A percentile compares a stretch with the other conserved stretches of the same genome.
phyloP scores from a whole-genome alignment of 2,797 vertebrate species.

The Chrosomus eos region DNA sequence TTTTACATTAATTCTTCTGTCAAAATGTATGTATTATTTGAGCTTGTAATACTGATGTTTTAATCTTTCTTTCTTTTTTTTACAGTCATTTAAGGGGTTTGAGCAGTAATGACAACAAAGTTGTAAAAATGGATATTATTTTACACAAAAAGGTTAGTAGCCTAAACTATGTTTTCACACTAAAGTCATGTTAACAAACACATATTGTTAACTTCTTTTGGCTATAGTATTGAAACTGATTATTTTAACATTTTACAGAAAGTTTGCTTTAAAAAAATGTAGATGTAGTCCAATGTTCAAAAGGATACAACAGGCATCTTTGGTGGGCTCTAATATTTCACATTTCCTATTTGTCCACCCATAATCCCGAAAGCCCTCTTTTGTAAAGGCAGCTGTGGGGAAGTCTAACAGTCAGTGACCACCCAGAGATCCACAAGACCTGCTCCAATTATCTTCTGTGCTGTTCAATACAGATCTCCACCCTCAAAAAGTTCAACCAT shows the following conservation, averaged over 20 bases:
- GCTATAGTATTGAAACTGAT: background rate
- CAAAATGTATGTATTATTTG: background rate
- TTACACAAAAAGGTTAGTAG: background rate
- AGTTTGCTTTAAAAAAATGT: background rate
- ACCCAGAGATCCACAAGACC: conserved; percentile 8
- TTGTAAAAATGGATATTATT: background rate
- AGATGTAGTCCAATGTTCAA: background rate
- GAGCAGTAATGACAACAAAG: background rate
- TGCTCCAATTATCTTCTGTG: background rate
- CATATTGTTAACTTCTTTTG: background rate
- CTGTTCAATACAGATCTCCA: background rate
- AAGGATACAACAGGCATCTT: conserved; percentile 12
- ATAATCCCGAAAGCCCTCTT: conserved; percentile 25
- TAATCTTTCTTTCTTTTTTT: no score
- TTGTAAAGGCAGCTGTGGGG: conserved; percentile 32
- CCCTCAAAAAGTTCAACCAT: conserved; percentile 4
- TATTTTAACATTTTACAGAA: background rate
- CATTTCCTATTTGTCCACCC: conserved; percentile 32
- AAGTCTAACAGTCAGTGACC: conserved; percentile 3
- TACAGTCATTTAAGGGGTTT: background rate
- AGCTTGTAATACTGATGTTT: background rate
- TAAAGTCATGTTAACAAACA: background rate
- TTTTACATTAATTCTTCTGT: background rate
- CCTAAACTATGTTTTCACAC: background rate
- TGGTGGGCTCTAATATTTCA: conserved; percentile 23